Percentiles rank a stretch among this genome's conserved stretches.
These are phyloP conservation scores for Drosophila nikananu DNA, from an alignment of 1,140 invertebrate genomes.

Conservation along the genomic window DNA sequence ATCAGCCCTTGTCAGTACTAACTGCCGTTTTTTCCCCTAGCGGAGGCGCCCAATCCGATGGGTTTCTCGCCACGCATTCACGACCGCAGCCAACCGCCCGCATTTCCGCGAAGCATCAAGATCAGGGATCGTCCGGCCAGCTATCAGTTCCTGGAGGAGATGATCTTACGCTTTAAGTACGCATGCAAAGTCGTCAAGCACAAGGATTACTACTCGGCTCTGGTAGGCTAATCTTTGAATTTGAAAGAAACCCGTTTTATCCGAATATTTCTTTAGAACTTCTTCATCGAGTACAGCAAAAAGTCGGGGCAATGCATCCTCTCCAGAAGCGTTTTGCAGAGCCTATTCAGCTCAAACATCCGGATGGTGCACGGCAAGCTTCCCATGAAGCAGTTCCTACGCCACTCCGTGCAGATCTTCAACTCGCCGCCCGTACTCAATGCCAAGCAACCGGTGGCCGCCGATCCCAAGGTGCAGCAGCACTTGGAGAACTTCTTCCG, in stretches of 20 bases:
- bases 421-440: slow-evolving; percentile 94
- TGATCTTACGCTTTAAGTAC: slow-evolving; percentile 92
- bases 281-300: slow-evolving; percentile 96
- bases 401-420: slow-evolving; percentile 94
- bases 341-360: slow-evolving; percentile 89
- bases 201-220: slow-evolving; percentile 92
- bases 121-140: slow-evolving; percentile 94
- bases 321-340: slow-evolving; percentile 96
- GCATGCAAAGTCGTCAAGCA: slow-evolving; percentile 93
- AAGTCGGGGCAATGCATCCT: slow-evolving; percentile 95
- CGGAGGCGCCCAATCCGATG: slow-evolving; percentile 88
- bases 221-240: slow-evolving; percentile 87
- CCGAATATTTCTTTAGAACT: slow-evolving; percentile 89
- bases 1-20: not conserved
- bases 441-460: slow-evolving; percentile 88
- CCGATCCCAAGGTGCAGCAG: slow-evolving; percentile 87
- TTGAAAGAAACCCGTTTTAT: not conserved
- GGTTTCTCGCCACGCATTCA: slow-evolving; percentile 98
- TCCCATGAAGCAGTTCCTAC: slow-evolving; percentile 92
- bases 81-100: slow-evolving; percentile 96
- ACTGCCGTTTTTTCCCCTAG: slow-evolving; percentile 65
- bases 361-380: slow-evolving; percentile 86
- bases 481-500: slow-evolving; percentile 95
- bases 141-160: slow-evolving; percentile 93
- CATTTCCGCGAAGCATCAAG: slow-evolving; percentile 98